phyloP scores from a whole-genome alignment of 2,888 invertebrate species.

The Drosophila anomalata region DNA sequence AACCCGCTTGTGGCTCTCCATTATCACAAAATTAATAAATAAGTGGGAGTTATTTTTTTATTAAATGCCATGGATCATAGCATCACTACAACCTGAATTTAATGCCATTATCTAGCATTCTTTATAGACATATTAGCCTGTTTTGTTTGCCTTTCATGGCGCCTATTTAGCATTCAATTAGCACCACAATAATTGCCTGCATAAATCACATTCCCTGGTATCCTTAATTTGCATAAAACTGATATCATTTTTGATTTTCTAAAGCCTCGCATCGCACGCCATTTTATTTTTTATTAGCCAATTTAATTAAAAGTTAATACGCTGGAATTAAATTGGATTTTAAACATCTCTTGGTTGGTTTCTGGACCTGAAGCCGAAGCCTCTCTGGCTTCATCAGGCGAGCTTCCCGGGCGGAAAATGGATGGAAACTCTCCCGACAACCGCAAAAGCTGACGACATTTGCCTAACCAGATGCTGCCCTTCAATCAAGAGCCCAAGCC shows the following conservation, averaged over 20 bases:
- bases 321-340: slow-evolving; percentile 20
- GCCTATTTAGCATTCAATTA: slow-evolving; percentile 18
- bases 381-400: slow-evolving; percentile 1
- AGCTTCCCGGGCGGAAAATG: slow-evolving; percentile 22
- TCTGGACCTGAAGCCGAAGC: background rate
- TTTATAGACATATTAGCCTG: background rate
- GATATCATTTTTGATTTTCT: slow-evolving; percentile 4
- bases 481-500: slow-evolving; percentile 30
- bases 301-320: slow-evolving; percentile 27
- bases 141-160: slow-evolving; percentile 2
- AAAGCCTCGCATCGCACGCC: slow-evolving; percentile 15
- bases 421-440: slow-evolving; percentile 23
- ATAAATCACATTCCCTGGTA: slow-evolving; percentile 8
- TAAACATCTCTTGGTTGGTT: background rate
- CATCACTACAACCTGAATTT: background rate
- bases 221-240: slow-evolving; percentile 31
- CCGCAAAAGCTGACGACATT: slow-evolving; percentile 43
- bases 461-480: slow-evolving; percentile 43
- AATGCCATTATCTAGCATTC: background rate
- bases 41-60: background rate
- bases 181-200: slow-evolving; percentile 30
- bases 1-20: background rate
- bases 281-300: background rate
- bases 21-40: slow-evolving; percentile 10
- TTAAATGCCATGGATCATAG: slow-evolving; percentile 2